These are phyloP conservation scores for Patella pellucida DNA, from an alignment of 2,888 invertebrate species.

Conservation along the genomic window DNA sequence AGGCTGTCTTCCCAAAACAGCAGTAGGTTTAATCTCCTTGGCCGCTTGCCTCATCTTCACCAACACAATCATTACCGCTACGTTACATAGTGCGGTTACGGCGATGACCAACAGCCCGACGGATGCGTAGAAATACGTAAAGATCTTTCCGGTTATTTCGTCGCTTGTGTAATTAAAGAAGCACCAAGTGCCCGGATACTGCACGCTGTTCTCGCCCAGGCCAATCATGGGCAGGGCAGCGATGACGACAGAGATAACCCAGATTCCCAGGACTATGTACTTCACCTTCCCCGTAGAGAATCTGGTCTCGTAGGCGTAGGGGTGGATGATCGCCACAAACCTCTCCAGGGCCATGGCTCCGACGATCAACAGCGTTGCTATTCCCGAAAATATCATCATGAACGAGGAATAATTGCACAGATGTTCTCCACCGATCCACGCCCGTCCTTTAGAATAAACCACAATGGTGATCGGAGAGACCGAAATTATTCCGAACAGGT, in stretches of 20 bases:
- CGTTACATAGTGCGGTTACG: slow-evolving; percentile 56
- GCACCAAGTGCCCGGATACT: slow-evolving; percentile 70
- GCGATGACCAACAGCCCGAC: slow-evolving; percentile 58
- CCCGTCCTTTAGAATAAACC: slow-evolving; percentile 51
- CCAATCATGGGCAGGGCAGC: slow-evolving; percentile 64
- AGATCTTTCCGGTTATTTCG: slow-evolving; percentile 48
- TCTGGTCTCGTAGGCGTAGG: slow-evolving; percentile 60
- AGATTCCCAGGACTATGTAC: slow-evolving; percentile 45
- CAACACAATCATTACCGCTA: slow-evolving; percentile 54
- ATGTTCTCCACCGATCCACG: slow-evolving; percentile 58
- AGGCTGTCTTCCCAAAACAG: slow-evolving; percentile 29
- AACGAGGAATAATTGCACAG: slow-evolving; percentile 67
- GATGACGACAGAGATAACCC: slow-evolving; percentile 54
- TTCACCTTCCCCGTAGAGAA: slow-evolving; percentile 50
- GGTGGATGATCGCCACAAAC: slow-evolving; percentile 59
- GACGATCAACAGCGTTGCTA: slow-evolving; percentile 65
- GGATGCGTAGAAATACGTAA: slow-evolving; percentile 60
- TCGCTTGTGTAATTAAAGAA: slow-evolving; percentile 66
- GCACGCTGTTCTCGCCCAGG: slow-evolving; percentile 65
- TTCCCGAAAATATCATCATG: slow-evolving; percentile 63
- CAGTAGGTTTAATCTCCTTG: slow-evolving; percentile 32
- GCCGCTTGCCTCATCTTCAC: slow-evolving; percentile 51
- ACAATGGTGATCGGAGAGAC: slow-evolving; percentile 55
- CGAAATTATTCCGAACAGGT: slow-evolving; percentile 64
- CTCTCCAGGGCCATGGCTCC: slow-evolving; percentile 69